A percentile compares a stretch with the other conserved stretches of the same genome.
phyloP scores from a whole-genome alignment of 2,113 vertebrate genomes.

The Meles meles region DNA sequence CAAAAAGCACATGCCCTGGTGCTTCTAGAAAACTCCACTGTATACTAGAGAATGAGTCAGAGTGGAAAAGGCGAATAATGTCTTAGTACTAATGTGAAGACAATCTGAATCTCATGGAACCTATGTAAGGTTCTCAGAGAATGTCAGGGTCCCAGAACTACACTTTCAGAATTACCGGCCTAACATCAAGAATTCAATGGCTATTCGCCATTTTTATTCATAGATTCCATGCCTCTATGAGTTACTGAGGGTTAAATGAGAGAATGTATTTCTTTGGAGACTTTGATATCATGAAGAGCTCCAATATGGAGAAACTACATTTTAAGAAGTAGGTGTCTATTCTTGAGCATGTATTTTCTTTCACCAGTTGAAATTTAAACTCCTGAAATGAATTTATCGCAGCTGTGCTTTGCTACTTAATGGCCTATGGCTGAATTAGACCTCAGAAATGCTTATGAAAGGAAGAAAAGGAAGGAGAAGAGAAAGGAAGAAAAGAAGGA shows the following conservation, averaged over 20 bases:
- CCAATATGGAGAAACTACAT: background rate
- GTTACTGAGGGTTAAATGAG: background rate
- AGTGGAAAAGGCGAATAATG: background rate
- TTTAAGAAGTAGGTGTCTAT: background rate
- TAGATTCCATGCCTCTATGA: background rate
- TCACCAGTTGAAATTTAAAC: background rate
- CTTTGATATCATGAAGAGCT: background rate
- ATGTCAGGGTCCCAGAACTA: background rate
- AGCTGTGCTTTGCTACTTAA: background rate
- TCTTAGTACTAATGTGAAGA: background rate
- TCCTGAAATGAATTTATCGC: background rate
- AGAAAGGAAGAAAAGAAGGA: no score
- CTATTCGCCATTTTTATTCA: background rate
- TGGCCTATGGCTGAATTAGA: background rate
- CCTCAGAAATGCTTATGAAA: constrained; percentile 13
- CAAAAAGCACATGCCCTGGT: background rate
- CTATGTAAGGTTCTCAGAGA: background rate
- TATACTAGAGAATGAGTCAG: background rate
- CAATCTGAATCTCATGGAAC: background rate
- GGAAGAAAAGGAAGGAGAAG: background rate
- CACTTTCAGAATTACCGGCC: background rate
- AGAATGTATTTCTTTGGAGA: background rate
- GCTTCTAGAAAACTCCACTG: background rate
- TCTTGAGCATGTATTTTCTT: background rate
- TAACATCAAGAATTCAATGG: background rate